Base-by-base conservation (phyloP, 2,888 invertebrate genomes). In the Clivina fossor region DNA sequence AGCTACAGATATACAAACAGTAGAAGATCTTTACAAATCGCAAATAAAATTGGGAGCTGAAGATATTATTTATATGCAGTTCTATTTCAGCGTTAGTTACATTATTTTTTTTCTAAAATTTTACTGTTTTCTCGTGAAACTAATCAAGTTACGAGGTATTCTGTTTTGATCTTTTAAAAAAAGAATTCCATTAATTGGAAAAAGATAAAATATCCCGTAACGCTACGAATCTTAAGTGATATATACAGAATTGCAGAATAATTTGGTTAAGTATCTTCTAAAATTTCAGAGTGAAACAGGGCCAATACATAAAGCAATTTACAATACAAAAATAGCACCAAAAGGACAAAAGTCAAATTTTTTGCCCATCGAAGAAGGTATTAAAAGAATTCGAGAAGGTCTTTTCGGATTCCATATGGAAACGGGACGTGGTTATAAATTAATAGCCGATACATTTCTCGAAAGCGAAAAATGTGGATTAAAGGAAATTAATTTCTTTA, bases 391-490 rank as follows among this genome's bases (percentile, higher is more conserved):
- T 59, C 74, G 75, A 63, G 74, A 77, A 71, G 82, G 81, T 7
- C 66, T 82, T 3, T 83, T 81, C 63, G 83, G 82, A 2, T 83
- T 84, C 60, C 81, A 85, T 65, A 81, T 81, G 72, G 84, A 84
- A 68, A 74, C 76, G 1, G 80, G 82, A 1, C 77, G 80, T 0
- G 81, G 81, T 0, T 84, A 84, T 65, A 80, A 83, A 64, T 71
- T 83, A 28, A 80, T 84, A 1, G 69, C 80, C 15, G 81, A 82
- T 68, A 82, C 79, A 51, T 85, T 80, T 63, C 70, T 75, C 7
- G 84, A 85, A 66, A 78, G 80, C 3, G 81, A 85, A 66, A 85
- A 85, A 65, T 85, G 85, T 65, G 82, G 82, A 0, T 68, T 85
- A 4, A 78, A 80, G 43, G 83, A 83, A 65, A 81, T 85, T 63